A percentile compares a stretch with the other conserved stretches of the same genome.
Evolutionary conservation across 2,797 vertebrate genomes (phyloP).

Genomic region (Silurus lanzhouensis): DNA sequence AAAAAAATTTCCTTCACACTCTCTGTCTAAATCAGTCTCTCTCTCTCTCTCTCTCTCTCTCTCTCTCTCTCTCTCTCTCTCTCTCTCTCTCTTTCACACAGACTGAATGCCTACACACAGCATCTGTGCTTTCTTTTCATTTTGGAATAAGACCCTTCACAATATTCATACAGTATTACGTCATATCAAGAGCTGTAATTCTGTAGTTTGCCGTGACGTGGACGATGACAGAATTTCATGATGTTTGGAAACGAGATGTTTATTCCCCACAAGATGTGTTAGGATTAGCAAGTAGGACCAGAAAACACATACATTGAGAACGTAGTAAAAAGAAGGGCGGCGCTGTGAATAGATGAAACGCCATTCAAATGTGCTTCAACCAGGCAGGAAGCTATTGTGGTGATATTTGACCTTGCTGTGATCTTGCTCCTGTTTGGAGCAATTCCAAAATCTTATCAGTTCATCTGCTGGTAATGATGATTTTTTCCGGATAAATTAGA

Average conservation of each 20-base stretch:
- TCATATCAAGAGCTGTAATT: not conserved
- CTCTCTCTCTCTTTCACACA: too few relatives aligned
- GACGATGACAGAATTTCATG: not conserved
- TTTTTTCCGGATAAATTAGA: not conserved
- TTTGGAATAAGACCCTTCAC: not conserved
- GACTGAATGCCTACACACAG: not conserved
- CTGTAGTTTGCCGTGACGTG: not conserved
- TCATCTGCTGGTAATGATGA: not conserved
- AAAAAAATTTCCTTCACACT: slow-evolving; percentile 6
- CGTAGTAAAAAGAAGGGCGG: too few relatives aligned
- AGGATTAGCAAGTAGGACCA: not conserved
- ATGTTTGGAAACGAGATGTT: not conserved
- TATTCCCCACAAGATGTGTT: not conserved
- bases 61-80: too few relatives aligned
- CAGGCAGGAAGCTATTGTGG: not conserved
- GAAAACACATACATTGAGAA: not conserved
- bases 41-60: too few relatives aligned
- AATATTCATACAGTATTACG: not conserved
- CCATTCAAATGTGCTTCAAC: not conserved
- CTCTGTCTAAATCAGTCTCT: too few relatives aligned
- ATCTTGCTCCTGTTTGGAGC: not conserved
- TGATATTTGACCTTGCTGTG: not conserved
- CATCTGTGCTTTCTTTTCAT: not conserved
- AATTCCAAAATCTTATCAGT: not conserved
- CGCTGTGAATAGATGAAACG: not conserved